These are phyloP conservation scores for Dasypus novemcinctus DNA, from an alignment of 2,113 vertebrate genomes.

Conservation along the genomic window DNA sequence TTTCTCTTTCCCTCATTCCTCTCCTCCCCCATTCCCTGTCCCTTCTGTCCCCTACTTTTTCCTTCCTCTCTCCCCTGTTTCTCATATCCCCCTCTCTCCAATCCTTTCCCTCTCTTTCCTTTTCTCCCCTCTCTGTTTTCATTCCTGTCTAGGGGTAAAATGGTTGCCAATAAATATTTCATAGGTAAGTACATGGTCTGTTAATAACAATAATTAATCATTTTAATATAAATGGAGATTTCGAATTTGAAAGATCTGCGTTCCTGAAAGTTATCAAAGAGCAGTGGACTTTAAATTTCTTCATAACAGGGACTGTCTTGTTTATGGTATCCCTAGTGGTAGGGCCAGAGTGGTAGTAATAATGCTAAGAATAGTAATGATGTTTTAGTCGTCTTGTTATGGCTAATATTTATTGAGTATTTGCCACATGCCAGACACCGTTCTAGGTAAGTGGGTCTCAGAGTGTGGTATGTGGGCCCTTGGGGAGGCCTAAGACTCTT, in stretches of 20 bases:
- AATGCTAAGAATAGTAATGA: background rate
- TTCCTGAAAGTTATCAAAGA: background rate
- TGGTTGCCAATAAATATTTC: constrained; percentile 6
- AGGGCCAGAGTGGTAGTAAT: background rate
- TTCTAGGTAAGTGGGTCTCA: background rate
- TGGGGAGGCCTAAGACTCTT: background rate
- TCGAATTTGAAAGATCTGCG: background rate
- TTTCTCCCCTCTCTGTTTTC: background rate
- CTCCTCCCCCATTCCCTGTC: background rate
- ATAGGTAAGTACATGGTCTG: background rate
- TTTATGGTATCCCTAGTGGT: background rate
- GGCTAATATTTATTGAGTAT: background rate
- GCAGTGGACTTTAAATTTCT: background rate
- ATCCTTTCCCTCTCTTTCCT: background rate
- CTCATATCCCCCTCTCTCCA: background rate
- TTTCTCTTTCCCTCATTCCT: background rate
- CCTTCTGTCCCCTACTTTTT: background rate
- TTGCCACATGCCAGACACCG: background rate
- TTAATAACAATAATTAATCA: background rate
- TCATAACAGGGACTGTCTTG: background rate
- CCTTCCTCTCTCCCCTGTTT: background rate
- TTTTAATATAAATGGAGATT: background rate
- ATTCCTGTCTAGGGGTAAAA: background rate
- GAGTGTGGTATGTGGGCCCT: background rate
- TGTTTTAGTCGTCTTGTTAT: background rate